Evolutionary conservation across 1,140 invertebrate species (phyloP).

Genomic region (Eumeta japonica): DNA sequence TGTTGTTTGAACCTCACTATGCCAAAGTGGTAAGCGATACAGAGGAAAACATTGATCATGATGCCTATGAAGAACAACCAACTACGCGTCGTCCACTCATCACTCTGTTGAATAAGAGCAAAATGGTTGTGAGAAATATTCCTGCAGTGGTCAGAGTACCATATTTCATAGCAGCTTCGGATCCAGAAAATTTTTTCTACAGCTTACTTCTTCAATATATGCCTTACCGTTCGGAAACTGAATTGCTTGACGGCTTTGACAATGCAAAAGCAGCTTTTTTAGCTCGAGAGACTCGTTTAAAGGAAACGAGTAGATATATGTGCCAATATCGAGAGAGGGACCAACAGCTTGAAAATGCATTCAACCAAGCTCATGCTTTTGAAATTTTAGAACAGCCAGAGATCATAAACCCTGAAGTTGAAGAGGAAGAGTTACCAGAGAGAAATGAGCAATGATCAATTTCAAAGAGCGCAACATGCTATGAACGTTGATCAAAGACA

Average conservation of each 20-base stretch:
- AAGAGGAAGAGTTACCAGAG: constrained; percentile 13
- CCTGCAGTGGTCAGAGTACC: constrained; percentile 27
- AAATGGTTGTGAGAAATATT: constrained; percentile 18
- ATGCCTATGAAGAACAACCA: constrained; percentile 12
- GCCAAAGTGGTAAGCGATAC: constrained; percentile 19
- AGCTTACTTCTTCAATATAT: constrained; percentile 29
- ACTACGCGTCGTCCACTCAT: constrained; percentile 11
- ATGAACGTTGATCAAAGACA: too few species aligned
- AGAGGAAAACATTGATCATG: constrained; percentile 15
- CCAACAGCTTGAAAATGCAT: too few species aligned
- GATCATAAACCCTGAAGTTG: constrained; percentile 7
- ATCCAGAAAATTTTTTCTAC: constrained; percentile 30
- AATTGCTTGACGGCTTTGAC: constrained; percentile 15
- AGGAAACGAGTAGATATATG: not conserved
- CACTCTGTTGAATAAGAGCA: constrained; percentile 16
- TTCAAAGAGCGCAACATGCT: too few species aligned
- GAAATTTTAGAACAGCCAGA: too few species aligned
- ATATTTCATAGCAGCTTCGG: constrained; percentile 24
- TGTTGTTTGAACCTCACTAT: too few species aligned
- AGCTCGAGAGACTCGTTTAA: not conserved
- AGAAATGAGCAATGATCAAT: constrained; percentile 13
- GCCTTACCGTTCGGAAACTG: constrained; percentile 24
- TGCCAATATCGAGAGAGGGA: constrained; percentile 5
- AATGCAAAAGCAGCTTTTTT: constrained; percentile 15
- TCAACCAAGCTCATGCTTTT: constrained; percentile 3